Conservation (phyloP, 2,888 invertebrate species). For the Spisula subtruncata region DNA sequence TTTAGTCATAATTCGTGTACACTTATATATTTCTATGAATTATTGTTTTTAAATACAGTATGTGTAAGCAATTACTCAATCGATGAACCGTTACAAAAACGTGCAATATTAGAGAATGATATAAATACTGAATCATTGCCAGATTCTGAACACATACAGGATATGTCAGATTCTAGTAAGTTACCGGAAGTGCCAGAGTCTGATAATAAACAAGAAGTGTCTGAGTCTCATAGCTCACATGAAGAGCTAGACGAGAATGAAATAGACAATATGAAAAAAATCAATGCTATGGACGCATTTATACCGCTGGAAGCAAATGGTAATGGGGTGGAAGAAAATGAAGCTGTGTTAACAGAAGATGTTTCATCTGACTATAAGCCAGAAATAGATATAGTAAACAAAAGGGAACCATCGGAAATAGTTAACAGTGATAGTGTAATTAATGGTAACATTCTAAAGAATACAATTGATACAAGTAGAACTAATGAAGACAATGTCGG, state of each 20-base stretch:
- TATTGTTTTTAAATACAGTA: constrained; percentile 11
- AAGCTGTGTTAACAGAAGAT: background rate
- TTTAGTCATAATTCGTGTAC: background rate
- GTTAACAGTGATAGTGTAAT: too few species aligned
- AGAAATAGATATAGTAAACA: background rate
- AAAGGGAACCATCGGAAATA: background rate
- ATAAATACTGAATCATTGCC: background rate
- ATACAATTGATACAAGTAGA: background rate
- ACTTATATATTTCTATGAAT: constrained; percentile 13
- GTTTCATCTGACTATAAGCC: background rate
- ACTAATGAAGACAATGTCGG: background rate
- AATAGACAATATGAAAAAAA: background rate
- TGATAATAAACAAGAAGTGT: too few species aligned
- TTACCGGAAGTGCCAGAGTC: background rate
- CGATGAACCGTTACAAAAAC: background rate
- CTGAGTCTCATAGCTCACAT: too few species aligned
- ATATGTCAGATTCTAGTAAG: background rate
- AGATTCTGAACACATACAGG: background rate
- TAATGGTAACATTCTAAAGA: background rate
- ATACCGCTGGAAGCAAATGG: background rate
- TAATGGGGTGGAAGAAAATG: background rate
- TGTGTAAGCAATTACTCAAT: constrained; percentile 13
- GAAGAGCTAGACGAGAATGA: too few species aligned
- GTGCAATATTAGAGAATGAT: background rate
- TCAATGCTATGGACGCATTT: background rate